These are phyloP conservation scores for Thalassophryne amazonica DNA, from an alignment of 2,797 vertebrate genomes.

Conservation along the genomic window DNA sequence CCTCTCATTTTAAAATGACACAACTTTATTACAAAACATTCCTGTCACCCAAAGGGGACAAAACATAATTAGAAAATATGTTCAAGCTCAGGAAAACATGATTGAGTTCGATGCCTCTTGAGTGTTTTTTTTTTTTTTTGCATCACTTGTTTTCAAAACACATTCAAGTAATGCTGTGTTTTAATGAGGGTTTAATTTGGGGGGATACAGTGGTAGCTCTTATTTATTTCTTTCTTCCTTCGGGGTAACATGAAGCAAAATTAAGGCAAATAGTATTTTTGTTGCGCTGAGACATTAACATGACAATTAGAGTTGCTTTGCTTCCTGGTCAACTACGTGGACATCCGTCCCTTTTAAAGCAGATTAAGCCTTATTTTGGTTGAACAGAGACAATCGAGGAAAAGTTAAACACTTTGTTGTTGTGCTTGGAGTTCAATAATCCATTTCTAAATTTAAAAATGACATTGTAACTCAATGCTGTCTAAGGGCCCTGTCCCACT, in stretches of 20 bases:
- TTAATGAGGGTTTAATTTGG: slow-evolving; percentile 11
- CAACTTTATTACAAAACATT: slow-evolving; percentile 51
- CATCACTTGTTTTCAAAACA: slow-evolving; percentile 31
- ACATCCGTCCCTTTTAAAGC: slow-evolving; percentile 26
- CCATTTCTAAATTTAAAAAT: neutral
- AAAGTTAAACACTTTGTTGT: slow-evolving; percentile 16
- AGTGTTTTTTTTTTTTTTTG: slow-evolving; percentile 41
- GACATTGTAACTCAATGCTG: too few species aligned
- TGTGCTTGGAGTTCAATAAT: neutral
- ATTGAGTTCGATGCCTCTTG: slow-evolving; percentile 44
- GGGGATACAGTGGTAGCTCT: neutral
- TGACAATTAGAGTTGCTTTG: slow-evolving; percentile 23
- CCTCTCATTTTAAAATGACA: slow-evolving; percentile 58
- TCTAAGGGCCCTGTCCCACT: too few species aligned
- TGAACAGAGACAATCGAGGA: neutral
- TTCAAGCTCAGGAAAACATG: slow-evolving; percentile 49
- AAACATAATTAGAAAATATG: slow-evolving; percentile 60
- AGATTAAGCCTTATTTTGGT: slow-evolving; percentile 34
- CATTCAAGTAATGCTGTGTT: slow-evolving; percentile 1
- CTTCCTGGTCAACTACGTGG: slow-evolving; percentile 26
- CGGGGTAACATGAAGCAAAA: neutral
- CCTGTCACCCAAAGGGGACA: slow-evolving; percentile 45
- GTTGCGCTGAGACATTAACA: slow-evolving; percentile 29
- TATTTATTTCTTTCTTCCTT: neutral
- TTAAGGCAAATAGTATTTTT: slow-evolving; percentile 28